Evolutionary conservation across 1,140 invertebrate species (phyloP).

Genomic region (Ceratina calcarata): DNA sequence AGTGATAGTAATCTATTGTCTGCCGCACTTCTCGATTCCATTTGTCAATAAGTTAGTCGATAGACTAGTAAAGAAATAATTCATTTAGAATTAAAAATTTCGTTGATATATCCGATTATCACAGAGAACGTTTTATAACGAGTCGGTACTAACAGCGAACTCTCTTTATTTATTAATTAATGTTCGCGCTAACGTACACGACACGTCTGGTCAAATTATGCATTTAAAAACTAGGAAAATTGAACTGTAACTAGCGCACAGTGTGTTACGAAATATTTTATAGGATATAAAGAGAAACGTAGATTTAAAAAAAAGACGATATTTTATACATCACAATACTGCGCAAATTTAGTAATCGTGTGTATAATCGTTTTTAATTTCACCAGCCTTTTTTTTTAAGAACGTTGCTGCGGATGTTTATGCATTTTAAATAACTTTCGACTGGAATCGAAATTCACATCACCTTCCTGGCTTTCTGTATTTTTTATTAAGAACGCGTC

Average conservation of each 20-base stretch:
- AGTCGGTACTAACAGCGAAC: background rate
- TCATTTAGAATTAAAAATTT: background rate
- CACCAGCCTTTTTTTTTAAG: background rate
- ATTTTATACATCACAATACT: conserved; percentile 14
- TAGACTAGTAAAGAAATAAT: background rate
- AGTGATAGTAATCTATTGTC: background rate
- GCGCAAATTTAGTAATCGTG: too few species aligned
- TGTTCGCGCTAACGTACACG: background rate
- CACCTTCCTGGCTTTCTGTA: too few species aligned
- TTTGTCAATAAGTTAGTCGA: background rate
- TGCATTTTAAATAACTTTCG: too few species aligned
- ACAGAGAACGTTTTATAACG: background rate
- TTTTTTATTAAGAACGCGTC: too few species aligned
- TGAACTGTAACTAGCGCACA: background rate
- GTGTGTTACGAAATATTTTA: background rate
- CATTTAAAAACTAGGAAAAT: conserved; percentile 26
- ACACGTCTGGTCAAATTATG: conserved; percentile 18
- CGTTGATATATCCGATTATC: background rate
- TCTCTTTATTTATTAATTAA: background rate
- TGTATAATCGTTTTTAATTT: background rate
- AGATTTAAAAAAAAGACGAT: background rate
- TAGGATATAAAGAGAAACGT: background rate
- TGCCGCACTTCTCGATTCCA: background rate
- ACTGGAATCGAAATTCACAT: background rate
- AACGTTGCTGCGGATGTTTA: background rate